Evolutionary conservation across 2,888 invertebrate genomes (phyloP), one percentile per base, ranked within the genome.

Genomic region (Hedya salicella): DNA sequence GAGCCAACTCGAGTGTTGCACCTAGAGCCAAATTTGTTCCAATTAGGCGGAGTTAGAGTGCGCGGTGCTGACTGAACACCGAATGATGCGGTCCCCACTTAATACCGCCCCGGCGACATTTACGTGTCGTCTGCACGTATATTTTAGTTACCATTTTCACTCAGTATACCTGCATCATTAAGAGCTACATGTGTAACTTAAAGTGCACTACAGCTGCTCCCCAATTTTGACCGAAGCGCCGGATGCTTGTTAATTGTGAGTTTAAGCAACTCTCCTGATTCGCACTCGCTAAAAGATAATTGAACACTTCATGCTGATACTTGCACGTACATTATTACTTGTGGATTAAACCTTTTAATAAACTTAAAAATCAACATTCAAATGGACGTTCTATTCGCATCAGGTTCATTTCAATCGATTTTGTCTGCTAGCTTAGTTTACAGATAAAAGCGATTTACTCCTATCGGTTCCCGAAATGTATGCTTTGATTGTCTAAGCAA

Each of bases 21-120:
- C 91, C 91, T 92, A 91, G 86, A 92, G 91, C 91, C 92, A 91
- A 92, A 91, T 89, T 91, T 83, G 87, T 88, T 91, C 91, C 91
- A 92, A 91, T 92, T 92, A 92, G 89, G 85, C 89, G 85, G 87
- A 90, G 91, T 90, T 89, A 89, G 87, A 89, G 90, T 85, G 86
- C 86, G 87, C 88, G 85, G 81, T 82, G 86, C 86, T 83, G 87
- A 87, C 89, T 89, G 90, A 89, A 88, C 89, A 86, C 89, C 88
- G 90, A 92, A 92, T 91, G 91, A 90, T 91, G 90, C 89, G 90
- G 91, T 89, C 83, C 86, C 86, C 90, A 88, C 88, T 91, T 87
- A 87, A 83, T 81, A 81, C 82, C 82, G 82, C 79, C 81, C 77
- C 78, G 76, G 79, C 82, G 88, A 89, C 89, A 89, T 87, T 89